Evolutionary conservation across 2,797 vertebrate species (phyloP).

Genomic region (Mormyrops attenuatus): DNA sequence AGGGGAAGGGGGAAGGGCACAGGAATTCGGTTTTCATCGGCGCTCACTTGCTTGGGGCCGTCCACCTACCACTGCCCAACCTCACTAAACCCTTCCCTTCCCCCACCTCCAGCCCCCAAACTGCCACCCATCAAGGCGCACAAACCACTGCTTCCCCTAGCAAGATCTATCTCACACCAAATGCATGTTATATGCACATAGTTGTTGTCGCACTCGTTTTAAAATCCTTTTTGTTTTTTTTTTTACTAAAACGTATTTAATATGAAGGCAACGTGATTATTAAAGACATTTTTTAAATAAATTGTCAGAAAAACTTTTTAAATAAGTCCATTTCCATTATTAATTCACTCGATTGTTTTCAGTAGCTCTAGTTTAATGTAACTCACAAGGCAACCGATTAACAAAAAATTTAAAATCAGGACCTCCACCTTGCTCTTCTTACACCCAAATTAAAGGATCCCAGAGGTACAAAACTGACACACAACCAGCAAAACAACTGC

Average conservation of each 20-base stretch:
- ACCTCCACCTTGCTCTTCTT: neutral
- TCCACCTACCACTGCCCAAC: conserved; percentile 27
- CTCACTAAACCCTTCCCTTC: neutral
- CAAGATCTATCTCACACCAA: neutral
- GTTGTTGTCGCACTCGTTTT: neutral
- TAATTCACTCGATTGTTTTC: neutral
- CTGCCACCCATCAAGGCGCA: conserved; percentile 17
- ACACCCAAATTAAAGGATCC: neutral
- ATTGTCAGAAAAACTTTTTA: neutral
- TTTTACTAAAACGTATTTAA: neutral
- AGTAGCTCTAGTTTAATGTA: neutral
- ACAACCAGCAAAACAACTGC: neutral
- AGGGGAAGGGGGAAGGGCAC: conserved; percentile 28
- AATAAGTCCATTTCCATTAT: neutral
- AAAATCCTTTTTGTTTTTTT: neutral
- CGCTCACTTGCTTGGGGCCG: conserved; percentile 20
- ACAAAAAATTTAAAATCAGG: neutral
- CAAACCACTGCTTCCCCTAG: conserved; percentile 12
- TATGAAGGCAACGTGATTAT: neutral
- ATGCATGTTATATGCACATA: neutral
- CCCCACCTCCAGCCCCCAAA: conserved; percentile 18
- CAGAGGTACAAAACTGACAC: neutral
- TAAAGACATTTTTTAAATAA: neutral
- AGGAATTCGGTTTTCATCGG: conserved; percentile 33
- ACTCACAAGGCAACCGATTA: neutral